Conservation (phyloP, 2,888 invertebrate species). For the Spicauda simplicius region DNA sequence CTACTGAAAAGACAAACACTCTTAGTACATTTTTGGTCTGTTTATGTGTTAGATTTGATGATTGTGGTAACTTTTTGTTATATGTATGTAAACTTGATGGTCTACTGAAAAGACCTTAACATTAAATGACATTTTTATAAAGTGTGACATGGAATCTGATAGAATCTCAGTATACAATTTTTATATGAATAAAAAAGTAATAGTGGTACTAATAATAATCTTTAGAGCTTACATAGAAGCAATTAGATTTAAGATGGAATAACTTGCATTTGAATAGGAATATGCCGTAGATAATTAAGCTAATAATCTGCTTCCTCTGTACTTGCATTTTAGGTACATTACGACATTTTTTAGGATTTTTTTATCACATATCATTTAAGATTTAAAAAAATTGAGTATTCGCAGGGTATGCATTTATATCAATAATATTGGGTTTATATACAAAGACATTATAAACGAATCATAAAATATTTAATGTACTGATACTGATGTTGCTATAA, state of each 20-base stretch:
- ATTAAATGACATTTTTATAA: neutral
- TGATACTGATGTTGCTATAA: neutral
- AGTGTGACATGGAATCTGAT: constrained; percentile 2
- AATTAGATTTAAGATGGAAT: neutral
- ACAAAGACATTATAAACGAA: no score
- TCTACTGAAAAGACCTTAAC: neutral
- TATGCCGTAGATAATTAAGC: constrained; percentile 4
- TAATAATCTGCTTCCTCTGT: neutral
- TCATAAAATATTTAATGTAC: no score
- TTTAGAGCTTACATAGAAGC: neutral
- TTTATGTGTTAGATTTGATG: neutral
- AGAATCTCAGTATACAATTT: constrained; percentile 11
- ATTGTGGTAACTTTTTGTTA: neutral
- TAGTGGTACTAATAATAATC: constrained; percentile 18
- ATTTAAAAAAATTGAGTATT: no score
- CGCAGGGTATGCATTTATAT: no score
- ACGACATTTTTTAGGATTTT: neutral
- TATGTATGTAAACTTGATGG: neutral
- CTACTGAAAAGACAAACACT: constrained; percentile 17
- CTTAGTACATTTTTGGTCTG: constrained; percentile 14
- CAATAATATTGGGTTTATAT: no score
- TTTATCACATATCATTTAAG: no score
- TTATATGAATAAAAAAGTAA: neutral
- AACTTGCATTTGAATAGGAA: neutral
- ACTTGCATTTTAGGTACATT: neutral